Evolutionary conservation across 64 coral and sea anemone genomes (phyloP).

Genomic region (Astreopora myriophthalma): DNA sequence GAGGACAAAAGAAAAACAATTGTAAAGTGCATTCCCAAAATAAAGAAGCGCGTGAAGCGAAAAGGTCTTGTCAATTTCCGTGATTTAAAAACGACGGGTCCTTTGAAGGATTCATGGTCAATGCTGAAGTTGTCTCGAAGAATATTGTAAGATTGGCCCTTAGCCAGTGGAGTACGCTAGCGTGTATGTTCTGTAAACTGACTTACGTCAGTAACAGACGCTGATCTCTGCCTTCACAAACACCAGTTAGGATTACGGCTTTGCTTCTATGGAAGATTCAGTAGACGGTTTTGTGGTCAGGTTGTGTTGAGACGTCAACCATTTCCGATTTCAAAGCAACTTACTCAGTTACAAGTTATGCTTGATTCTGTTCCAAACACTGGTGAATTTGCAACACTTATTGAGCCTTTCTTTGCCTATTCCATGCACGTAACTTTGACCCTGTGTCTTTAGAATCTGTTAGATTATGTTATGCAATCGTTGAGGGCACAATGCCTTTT

Average conservation of each 20-base stretch:
- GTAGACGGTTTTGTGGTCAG: neutral
- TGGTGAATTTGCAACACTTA: neutral
- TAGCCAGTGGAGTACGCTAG: neutral
- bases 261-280: neutral
- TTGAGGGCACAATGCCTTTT: neutral
- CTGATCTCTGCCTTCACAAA: neutral
- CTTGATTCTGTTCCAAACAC: neutral
- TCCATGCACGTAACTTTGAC: conserved; percentile 5
- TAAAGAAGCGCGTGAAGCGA: neutral
- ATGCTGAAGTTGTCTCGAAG: neutral
- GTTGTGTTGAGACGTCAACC: neutral
- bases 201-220: neutral
- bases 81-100: neutral
- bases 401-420: neutral
- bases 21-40: neutral
- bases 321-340: neutral
- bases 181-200: neutral
- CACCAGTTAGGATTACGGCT: neutral
- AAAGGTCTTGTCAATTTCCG: neutral
- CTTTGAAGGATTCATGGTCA: neutral
- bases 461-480: neutral
- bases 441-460: neutral
- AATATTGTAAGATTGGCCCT: neutral
- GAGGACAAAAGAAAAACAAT: neutral
- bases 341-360: neutral